Base-by-base conservation (phyloP, 2,797 vertebrate genomes). In the Takifugu ocellatus region DNA sequence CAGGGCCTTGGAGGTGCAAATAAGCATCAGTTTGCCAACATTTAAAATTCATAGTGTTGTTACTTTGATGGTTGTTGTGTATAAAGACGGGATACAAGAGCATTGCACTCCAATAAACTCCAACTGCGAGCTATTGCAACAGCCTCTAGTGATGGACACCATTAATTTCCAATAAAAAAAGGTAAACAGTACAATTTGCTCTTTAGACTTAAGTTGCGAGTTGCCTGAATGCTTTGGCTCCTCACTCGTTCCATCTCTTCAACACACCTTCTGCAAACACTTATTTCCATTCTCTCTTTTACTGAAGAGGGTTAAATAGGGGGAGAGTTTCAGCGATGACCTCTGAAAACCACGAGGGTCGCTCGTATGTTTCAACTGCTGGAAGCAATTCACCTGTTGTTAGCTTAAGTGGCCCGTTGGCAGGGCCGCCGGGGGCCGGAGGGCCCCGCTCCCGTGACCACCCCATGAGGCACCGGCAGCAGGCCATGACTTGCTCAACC, bases 81-180 rank as follows among this genome's bases (percentile, higher is more conserved):
- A 2, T 25, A 54, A 2, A 39, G 36, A 39, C 14, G 36, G 36
- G 14, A 39, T 14, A 3, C 36, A 57, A 49, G 33, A 49, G 26
- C 29, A 72, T 81, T 72, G 9, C 62, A 78, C 73, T 78, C 75
- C 68, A 69, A 82, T 70, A 74, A 43, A 25, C 36, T 17, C 46
- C 6, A 57, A 60, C 63, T 68, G 47, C 21, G 67, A 65, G 67
- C 61, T 50, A 14, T 60, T 59, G 49, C 75, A 81, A 74, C 78
- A 11, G 71, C 62, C 58, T 56, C 62, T 84, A 84, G 89, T 87
- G 72, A 81, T 87, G 84, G 80, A 56, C 77, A 74, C 77, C 75
- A 85, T 81, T 79, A 87, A 70, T 70, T 68, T 84, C 77, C 57
- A 78, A 79, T 89, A 39, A 84, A 83, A 21, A 81, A 79, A 82